phyloP scores from a whole-genome alignment of 37 sponge, comb jelly and placozoan species.

The Eunapius fragilis region DNA sequence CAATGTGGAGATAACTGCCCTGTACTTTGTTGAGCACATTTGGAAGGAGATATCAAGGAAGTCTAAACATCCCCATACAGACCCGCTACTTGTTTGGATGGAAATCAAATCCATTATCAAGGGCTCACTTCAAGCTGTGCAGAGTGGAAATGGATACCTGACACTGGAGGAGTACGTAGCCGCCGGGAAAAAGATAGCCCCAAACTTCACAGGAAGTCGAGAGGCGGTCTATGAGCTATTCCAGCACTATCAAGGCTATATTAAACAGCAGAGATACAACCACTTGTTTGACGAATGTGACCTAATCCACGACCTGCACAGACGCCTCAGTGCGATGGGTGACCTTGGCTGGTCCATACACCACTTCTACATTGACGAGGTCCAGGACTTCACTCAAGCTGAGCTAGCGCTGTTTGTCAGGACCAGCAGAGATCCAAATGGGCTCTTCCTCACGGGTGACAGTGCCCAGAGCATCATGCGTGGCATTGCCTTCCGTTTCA shows the following conservation, averaged over 20 bases:
- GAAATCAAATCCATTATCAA: constrained; percentile 88
- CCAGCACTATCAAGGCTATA: constrained; percentile 22
- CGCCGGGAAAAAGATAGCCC: constrained; percentile 72
- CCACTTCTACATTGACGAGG: constrained; percentile 80
- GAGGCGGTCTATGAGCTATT: constrained; percentile 64
- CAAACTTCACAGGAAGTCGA: constrained; percentile 60
- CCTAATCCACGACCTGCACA: constrained; percentile 42
- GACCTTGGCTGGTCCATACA: constrained; percentile 55
- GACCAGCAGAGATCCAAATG: constrained; percentile 61
- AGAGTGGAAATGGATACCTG: constrained; percentile 47
- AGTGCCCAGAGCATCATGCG: constrained; percentile 89
- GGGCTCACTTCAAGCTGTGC: constrained; percentile 73
- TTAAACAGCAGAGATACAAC: constrained; percentile 3
- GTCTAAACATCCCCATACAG: neutral
- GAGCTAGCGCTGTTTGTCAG: constrained; percentile 64
- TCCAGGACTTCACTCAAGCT: constrained; percentile 89
- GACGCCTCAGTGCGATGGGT: constrained; percentile 16
- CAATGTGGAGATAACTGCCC: constrained; percentile 35
- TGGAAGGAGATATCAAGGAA: constrained; percentile 22
- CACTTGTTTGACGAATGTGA: constrained; percentile 78
- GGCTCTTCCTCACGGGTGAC: constrained; percentile 78
- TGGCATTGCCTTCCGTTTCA: constrained; percentile 80
- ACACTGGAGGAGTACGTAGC: constrained; percentile 50
- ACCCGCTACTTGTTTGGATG: constrained; percentile 79
- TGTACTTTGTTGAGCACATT: constrained; percentile 35